Evolutionary conservation across 1,140 invertebrate species (phyloP), one percentile per base, ranked within the genome.

Genomic region (Halictus rubicundus): DNA sequence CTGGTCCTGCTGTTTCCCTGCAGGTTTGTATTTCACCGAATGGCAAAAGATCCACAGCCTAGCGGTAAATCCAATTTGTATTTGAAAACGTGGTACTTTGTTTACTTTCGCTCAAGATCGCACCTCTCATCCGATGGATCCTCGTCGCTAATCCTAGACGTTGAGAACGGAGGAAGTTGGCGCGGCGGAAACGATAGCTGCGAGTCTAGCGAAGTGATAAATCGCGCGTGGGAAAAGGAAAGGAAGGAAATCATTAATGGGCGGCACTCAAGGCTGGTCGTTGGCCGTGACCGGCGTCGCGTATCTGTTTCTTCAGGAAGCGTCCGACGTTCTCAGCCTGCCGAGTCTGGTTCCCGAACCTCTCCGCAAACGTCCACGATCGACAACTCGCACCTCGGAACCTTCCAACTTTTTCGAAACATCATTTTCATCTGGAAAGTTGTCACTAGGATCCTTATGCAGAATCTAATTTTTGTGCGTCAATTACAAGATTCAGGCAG

Each of bases 171-270:
- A 42, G 1, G n/a, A 9, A 21, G 19, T 7, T 32, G 46, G 8
- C 0, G 4, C 1, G 16, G 32, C 5, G 19, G 60, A 73, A 72
- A 68, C 54, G 54, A 57, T n/a, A 57, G 78, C 64, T 61, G 59
- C 72, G 46, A 52, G 42, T 46, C 32, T 65, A 60, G 16, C 68
- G 32, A 42, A 57, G 72, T 57, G 72, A 83, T 70, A 39, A 77
- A 59, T 68, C 70, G 60, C 72, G 52, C 59, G 59, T 71, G 73
- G 71, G 75, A 78, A 82, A 60, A 83, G 72, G 61, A 75, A 71
- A 81, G 63, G 71, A 81, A 79, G 80, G 76, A 85, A 86, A 85
- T 86, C 79, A 71, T 86, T 79, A 85, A 79, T 78, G 75, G 80
- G 61, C 73, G 68, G 75, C 75, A 63, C 66, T 74, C 83, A 86